Evolutionary conservation across 2,888 invertebrate species (phyloP), one percentile per base, ranked within the genome.

Genomic region (Hypselothyrea guttata): DNA sequence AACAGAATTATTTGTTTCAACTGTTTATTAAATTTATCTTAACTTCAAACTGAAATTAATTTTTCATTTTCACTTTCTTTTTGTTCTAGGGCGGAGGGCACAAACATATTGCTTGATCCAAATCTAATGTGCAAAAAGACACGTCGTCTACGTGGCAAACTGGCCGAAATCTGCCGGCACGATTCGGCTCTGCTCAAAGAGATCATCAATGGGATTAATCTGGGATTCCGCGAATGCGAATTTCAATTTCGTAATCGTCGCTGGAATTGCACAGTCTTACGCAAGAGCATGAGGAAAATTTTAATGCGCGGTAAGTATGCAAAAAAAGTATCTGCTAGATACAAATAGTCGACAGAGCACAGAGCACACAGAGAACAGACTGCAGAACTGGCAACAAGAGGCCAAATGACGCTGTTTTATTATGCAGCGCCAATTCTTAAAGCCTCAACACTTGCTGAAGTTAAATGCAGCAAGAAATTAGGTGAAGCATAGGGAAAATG

Each of bases 221-320:
- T 95, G 64, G 96, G 95, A 18, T 95, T 96, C 76, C 93, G 93
- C 69, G 96, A 97, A 92, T 97, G 97, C 89, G 95, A 96, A 75
- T 93, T 94, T 90, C 97, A 97, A 91, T 97, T 97, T 90, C 92
- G 94, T 58, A 93, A 94, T 89, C 92, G 96, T 62, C 92, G 95
- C 89, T 97, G 97, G 97, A 97, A 97, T 90, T 97, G 97, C 89
- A 96, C 96, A 53, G 94, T 95, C 0, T 92, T 94, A 65, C 92
- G 94, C 75, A 92, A 87, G 62, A 87, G 87, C 85, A 87, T 87
- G 87, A 93, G 94, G 88, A 96, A 96, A 91, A 95, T 97, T 87
- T 92, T 97, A 61, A 92, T 95, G 89, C 94, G 94, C 92, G 97
- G 97, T 97, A 90, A 92, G 86, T 71, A 22, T 2, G 27, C 38